phyloP scores from a whole-genome alignment of 2,797 vertebrate genomes.

The Mus minutoides region DNA sequence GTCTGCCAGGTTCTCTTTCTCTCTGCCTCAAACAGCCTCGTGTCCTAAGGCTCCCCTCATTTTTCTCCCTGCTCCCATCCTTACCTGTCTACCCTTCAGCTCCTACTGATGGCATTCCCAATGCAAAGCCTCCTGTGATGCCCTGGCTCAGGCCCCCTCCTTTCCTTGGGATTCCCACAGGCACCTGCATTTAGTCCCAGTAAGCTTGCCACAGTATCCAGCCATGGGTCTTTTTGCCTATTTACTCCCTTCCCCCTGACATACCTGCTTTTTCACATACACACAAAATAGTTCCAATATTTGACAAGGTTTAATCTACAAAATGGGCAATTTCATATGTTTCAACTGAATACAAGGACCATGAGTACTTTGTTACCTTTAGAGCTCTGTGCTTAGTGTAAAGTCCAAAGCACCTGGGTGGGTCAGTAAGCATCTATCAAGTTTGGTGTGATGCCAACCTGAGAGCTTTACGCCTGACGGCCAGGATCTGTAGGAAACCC shows the following conservation, averaged over 20 bases:
- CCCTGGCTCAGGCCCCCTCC: not conserved
- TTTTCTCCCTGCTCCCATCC: not conserved
- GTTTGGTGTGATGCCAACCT: not conserved
- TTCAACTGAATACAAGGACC: not conserved
- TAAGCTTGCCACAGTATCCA: not conserved
- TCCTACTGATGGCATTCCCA: not conserved
- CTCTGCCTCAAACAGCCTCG: not conserved
- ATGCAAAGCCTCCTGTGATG: not conserved
- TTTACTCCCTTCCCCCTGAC: not conserved
- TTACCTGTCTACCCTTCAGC: not conserved
- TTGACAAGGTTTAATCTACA: not conserved
- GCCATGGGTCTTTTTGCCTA: not conserved
- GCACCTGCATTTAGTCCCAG: not conserved
- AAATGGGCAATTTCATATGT: not conserved
- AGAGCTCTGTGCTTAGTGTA: not conserved
- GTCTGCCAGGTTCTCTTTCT: not conserved
- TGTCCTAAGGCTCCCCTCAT: not conserved
- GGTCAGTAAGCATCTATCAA: not conserved
- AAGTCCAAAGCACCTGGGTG: not conserved
- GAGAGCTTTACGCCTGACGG: not conserved
- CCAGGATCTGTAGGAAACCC: not conserved
- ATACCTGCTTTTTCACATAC: not conserved
- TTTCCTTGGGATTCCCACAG: not conserved
- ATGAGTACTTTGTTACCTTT: not conserved
- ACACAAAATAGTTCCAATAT: not conserved